Percentiles rank a stretch among this genome's conserved stretches.
Conservation (phyloP, 2,113 vertebrate species). For the Microcebus jonahi region DNA sequence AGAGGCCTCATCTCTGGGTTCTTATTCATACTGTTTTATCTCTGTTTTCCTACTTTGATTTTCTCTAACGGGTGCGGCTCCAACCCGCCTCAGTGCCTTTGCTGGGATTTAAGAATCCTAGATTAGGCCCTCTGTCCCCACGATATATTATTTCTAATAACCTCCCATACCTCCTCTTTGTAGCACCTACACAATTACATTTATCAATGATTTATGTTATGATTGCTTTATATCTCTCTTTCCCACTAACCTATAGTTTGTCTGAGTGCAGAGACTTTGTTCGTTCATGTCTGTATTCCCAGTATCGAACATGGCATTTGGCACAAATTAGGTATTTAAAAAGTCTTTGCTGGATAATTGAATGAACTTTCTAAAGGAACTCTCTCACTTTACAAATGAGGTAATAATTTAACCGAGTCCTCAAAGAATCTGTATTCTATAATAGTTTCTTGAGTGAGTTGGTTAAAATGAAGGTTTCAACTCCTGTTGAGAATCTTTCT, state of each 20-base stretch:
- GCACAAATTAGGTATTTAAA: background rate
- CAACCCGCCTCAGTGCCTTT: background rate
- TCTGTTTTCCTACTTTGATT: background rate
- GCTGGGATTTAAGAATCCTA: background rate
- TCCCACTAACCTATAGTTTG: background rate
- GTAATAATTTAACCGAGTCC: background rate
- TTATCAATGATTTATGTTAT: background rate
- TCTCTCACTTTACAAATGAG: background rate
- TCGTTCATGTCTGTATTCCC: background rate
- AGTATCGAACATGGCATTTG: background rate
- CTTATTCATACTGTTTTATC: background rate
- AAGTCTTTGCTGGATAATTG: background rate
- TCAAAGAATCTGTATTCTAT: background rate
- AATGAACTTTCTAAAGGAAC: slow-evolving; percentile 13
- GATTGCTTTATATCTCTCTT: background rate
- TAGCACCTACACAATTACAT: background rate
- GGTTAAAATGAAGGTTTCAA: background rate
- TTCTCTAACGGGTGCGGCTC: background rate
- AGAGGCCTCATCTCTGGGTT: background rate
- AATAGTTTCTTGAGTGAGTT: background rate
- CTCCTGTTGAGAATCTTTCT: background rate
- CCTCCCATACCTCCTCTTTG: background rate
- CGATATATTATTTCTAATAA: background rate
- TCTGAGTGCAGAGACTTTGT: background rate
- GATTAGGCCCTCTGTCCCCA: background rate